phyloP scores from a whole-genome alignment of 1,140 invertebrate species.

The Bombyx mandarina region DNA sequence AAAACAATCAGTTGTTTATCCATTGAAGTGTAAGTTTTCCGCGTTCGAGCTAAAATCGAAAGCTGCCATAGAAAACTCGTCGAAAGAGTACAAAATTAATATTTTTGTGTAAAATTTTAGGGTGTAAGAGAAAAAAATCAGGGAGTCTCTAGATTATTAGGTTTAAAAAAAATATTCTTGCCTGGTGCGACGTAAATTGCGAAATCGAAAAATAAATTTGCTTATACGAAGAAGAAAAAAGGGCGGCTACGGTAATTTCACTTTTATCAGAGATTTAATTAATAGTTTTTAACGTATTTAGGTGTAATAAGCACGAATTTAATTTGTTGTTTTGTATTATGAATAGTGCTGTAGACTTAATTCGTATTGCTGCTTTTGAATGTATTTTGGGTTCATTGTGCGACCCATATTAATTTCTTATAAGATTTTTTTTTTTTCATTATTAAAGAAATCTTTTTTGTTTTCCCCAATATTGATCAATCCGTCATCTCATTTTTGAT shows the following conservation, averaged over 20 bases:
- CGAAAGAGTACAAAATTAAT: slow-evolving; percentile 69
- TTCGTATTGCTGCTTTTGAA: no score
- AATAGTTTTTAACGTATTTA: slow-evolving; percentile 49
- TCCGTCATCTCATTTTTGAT: no score
- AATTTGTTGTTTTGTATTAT: slow-evolving; percentile 66
- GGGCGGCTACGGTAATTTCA: slow-evolving; percentile 5
- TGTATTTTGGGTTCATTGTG: no score
- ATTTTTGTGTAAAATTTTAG: slow-evolving; percentile 68
- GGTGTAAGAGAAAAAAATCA: slow-evolving; percentile 63
- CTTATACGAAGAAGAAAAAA: background rate
- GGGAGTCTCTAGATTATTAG: slow-evolving; percentile 59
- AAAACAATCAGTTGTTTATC: no score
- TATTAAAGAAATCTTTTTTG: slow-evolving; percentile 3
- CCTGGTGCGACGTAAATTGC: slow-evolving; percentile 38
- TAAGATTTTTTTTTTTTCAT: slow-evolving; percentile 12
- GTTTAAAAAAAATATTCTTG: slow-evolving; percentile 49
- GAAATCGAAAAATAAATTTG: background rate
- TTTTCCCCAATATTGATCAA: slow-evolving; percentile 10
- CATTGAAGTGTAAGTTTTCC: no score
- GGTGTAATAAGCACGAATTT: slow-evolving; percentile 65
- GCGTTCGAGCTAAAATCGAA: no score
- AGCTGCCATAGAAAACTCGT: slow-evolving; percentile 62
- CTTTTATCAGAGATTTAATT: slow-evolving; percentile 31
- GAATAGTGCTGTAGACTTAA: slow-evolving; percentile 46
- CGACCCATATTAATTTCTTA: slow-evolving; percentile 41